Base-by-base conservation (phyloP, 2,113 vertebrate genomes). In the Cricetomys ansorgei region DNA sequence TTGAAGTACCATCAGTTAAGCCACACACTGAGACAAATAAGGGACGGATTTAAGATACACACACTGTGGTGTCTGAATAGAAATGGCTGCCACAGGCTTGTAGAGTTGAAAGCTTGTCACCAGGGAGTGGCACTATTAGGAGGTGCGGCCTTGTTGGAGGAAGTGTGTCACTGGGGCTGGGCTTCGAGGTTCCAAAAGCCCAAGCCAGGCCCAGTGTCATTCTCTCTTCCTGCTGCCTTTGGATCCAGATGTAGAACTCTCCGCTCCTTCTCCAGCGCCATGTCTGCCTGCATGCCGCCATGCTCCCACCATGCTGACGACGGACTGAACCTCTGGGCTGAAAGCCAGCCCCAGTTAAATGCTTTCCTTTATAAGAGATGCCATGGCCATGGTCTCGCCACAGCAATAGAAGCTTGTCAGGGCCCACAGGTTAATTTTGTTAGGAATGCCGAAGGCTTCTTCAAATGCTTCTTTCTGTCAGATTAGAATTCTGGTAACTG, bases 391-490 rank as follows among this genome's bases (percentile, higher is more conserved):
- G 53, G 55, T 81, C 55, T 81, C 37, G 59, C 40, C 37, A 40
- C 3, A 27, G n/a, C 21, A 81, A 81, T 25, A 81, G 50, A 57
- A 40, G 34, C 59, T 23, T 81, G n/a, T 59, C 79, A 40, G 40
- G n/a, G 55, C 37, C 53, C 55, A 85, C 43, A 50, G 62, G 43
- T 75, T 91, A 91, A 84, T 62, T 94, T 94, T 80, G 48, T 40
- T 75, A 86, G 50, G 3, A 43, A 94, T 55, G 21, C 17, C 40
- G 40, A 91, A 50, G 15, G 84, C 76, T 48, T 95, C 76, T 81
- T 13, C 55, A 91, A 81, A 76, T 67, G 23, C 0, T 76, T 95
- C 81, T 37, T 76, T 95, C 81, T 37, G 67, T 40, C 40, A 95
- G 72, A 40, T 86, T 81, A 86, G 25, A 55, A 69, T 75, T 31